Percentiles rank a stretch among this genome's conserved stretches.
Evolutionary conservation across 2,888 invertebrate genomes (phyloP).

Genomic region (Dexiosoma caninum): DNA sequence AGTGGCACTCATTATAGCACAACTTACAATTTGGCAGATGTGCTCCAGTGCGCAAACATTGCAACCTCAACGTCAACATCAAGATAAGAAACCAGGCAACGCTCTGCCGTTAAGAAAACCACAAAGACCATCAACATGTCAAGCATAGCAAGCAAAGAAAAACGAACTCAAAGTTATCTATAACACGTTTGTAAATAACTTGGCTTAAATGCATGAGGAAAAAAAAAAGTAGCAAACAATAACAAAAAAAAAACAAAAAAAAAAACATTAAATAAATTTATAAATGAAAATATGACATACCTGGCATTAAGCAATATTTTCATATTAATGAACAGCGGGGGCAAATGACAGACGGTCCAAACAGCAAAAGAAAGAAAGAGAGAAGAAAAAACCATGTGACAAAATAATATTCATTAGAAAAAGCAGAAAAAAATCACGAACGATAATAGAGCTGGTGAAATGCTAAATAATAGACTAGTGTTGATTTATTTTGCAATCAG

Average conservation of each 20-base stretch:
- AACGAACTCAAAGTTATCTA: conserved; percentile 16
- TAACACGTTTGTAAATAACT: conserved; percentile 29
- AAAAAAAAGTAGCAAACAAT: too few species aligned
- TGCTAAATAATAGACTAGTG: conserved; percentile 9
- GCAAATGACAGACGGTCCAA: conserved; percentile 15
- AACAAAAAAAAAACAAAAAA: too few species aligned
- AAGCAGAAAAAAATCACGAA: too few species aligned
- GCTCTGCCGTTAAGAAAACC: conserved; percentile 5
- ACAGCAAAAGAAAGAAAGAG: not conserved
- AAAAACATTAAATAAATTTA: not conserved
- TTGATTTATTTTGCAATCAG: conserved; percentile 30
- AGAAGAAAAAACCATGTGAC: conserved; percentile 16
- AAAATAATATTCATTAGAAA: not conserved
- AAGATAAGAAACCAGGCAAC: conserved; percentile 27
- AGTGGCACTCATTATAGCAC: not conserved
- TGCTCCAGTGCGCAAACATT: conserved; percentile 32
- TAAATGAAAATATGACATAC: conserved; percentile 44
- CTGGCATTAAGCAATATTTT: conserved; percentile 25
- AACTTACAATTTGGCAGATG: conserved; percentile 43
- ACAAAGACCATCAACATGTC: conserved; percentile 37
- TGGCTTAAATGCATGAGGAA: not conserved
- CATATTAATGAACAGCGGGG: conserved; percentile 21
- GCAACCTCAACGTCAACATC: not conserved
- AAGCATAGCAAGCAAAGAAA: conserved; percentile 18
- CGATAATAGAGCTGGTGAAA: not conserved